Evolutionary conservation across 2,888 invertebrate genomes (phyloP).

Genomic region (Pteria penguin): DNA sequence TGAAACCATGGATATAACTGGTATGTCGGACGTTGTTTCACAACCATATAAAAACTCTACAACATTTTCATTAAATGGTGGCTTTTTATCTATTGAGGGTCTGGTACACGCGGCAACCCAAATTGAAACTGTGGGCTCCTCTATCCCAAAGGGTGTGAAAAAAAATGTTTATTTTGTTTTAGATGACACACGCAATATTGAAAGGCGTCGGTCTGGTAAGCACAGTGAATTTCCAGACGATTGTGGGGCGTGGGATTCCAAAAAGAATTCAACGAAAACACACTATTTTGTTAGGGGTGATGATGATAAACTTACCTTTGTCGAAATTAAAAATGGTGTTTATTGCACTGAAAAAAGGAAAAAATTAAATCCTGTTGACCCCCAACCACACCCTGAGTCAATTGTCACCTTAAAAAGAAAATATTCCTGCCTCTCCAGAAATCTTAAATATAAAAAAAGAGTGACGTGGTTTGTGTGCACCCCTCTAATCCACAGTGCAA

Average conservation of each 20-base stretch:
- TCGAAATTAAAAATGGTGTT: background rate
- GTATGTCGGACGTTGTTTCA: background rate
- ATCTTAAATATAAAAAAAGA: constrained; percentile 1
- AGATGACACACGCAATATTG: constrained; percentile 6
- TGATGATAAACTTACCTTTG: background rate
- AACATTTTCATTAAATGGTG: background rate
- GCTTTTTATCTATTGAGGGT: background rate
- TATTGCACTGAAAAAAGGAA: background rate
- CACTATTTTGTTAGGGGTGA: background rate
- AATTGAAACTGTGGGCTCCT: background rate
- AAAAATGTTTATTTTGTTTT: constrained; percentile 19
- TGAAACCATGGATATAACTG: no score
- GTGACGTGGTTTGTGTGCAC: constrained; percentile 1
- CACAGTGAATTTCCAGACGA: constrained; percentile 16
- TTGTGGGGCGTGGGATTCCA: constrained; percentile 17
- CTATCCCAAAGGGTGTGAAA: constrained; percentile 12
- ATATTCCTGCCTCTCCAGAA: background rate
- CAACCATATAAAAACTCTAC: background rate
- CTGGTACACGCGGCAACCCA: no score
- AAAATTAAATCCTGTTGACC: constrained; percentile 5
- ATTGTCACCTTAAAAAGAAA: background rate
- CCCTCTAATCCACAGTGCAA: background rate
- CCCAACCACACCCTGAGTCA: background rate
- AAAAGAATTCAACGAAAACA: constrained; percentile 6
- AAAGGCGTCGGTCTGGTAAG: background rate